Conservation (phyloP, 2,888 invertebrate genomes). For the Platycheirus rosarum region DNA sequence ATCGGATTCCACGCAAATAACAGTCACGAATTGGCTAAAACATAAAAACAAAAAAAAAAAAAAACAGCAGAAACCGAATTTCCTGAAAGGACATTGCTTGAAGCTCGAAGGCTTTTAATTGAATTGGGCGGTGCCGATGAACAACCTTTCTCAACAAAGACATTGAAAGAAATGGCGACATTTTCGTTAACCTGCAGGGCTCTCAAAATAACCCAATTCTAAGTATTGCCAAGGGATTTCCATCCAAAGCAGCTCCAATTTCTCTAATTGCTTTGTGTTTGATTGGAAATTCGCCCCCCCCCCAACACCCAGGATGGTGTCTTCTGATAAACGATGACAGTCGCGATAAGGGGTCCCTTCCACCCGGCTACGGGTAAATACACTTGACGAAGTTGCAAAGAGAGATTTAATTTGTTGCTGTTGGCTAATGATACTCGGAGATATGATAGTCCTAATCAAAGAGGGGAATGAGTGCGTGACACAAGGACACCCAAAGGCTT, state of each 20-base stretch:
- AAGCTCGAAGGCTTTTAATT: conserved; percentile 64
- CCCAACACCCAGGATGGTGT: not conserved
- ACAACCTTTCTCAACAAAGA: conserved; percentile 47
- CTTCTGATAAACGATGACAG: not conserved
- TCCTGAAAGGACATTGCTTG: conserved; percentile 66
- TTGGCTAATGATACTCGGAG: conserved; percentile 61
- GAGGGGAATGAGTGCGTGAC: conserved; percentile 61
- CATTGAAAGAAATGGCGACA: conserved; percentile 46
- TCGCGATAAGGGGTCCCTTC: conserved; percentile 30
- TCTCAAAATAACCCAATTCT: conserved; percentile 31
- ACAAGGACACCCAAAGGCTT: conserved; percentile 47
- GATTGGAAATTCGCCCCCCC: conserved; percentile 60
- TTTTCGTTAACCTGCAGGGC: conserved; percentile 52
- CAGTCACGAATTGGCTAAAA: conserved; percentile 69
- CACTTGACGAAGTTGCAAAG: conserved; percentile 18
- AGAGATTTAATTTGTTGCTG: conserved; percentile 72
- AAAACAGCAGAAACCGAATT: no score
- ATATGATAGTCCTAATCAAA: conserved; percentile 72
- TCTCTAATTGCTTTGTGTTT: conserved; percentile 60
- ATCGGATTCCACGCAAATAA: conserved; percentile 66
- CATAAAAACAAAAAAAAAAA: conserved; percentile 27
- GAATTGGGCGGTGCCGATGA: conserved; percentile 35
- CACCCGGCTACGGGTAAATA: not conserved
- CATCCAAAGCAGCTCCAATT: conserved; percentile 22
- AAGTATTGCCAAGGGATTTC: conserved; percentile 35